Conservation (phyloP, 1,140 invertebrate species). For the Drosophila ogumai region DNA sequence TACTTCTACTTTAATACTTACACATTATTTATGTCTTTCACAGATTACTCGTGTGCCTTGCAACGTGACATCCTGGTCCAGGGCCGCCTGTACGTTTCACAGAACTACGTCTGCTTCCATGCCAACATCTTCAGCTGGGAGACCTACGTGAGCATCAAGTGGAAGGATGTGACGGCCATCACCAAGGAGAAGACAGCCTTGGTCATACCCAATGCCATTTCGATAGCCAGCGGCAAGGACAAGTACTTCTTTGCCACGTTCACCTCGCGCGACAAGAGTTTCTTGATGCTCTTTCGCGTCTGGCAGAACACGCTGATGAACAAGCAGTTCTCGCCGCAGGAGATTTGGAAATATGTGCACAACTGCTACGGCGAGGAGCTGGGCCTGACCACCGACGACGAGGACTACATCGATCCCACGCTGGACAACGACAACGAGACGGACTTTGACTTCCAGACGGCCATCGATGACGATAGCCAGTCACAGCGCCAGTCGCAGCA, state of each 20-base stretch:
- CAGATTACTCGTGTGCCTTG: conserved; percentile 98
- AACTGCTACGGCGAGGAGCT: conserved; percentile 96
- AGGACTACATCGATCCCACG: conserved; percentile 90
- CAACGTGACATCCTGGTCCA: conserved; percentile 97
- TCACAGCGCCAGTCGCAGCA: conserved; percentile 50
- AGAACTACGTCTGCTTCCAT: conserved; percentile 97
- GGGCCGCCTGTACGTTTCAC: conserved; percentile 95
- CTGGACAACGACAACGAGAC: conserved; percentile 65
- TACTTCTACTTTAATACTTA: no score
- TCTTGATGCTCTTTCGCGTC: conserved; percentile 96
- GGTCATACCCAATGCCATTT: conserved; percentile 97
- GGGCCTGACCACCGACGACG: conserved; percentile 96
- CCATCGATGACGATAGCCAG: conserved; percentile 70
- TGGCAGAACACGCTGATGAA: conserved; percentile 98
- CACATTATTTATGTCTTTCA: no score
- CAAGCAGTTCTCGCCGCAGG: conserved; percentile 93
- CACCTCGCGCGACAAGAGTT: conserved; percentile 95
- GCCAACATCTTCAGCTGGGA: conserved; percentile 98
- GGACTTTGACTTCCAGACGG: conserved; percentile 69
- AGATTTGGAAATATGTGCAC: conserved; percentile 95
- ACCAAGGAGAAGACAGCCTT: conserved; percentile 96
- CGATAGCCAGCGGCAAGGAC: conserved; percentile 92
- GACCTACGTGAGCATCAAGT: conserved; percentile 91
- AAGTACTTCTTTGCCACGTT: conserved; percentile 98
- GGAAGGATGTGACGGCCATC: conserved; percentile 95